These are phyloP conservation scores for Brenthis hecate DNA, from an alignment of 2,888 invertebrate species.

Conservation along the genomic window DNA sequence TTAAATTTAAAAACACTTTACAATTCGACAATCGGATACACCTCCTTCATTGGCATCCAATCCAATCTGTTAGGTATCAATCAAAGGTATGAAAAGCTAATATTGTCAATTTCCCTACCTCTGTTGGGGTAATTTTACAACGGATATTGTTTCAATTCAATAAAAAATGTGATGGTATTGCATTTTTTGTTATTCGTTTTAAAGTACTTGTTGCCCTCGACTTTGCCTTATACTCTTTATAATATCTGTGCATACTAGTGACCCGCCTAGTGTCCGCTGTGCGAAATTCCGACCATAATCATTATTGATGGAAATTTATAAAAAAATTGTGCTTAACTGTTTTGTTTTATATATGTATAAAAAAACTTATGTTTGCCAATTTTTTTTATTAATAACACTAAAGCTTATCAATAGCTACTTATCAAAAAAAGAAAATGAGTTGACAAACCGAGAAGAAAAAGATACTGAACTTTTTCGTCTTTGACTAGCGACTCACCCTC, in stretches of 20 bases:
- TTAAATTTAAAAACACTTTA: conserved; percentile 6
- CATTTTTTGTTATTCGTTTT: conserved; percentile 23
- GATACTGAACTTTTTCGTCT: no score
- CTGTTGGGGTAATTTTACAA: conserved; percentile 45
- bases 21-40: conserved; percentile 13
- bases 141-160: conserved; percentile 45
- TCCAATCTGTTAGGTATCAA: conserved; percentile 32
- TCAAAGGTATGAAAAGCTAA: conserved; percentile 48
- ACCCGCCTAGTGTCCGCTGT: no score
- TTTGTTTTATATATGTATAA: no score
- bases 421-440: no score
- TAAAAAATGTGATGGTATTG: conserved; percentile 42
- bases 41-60: conserved; percentile 18
- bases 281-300: no score
- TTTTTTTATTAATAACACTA: no score
- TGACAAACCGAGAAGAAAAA: no score
- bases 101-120: conserved; percentile 57
- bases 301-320: no score
- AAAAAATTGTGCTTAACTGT: no score
- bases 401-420: no score
- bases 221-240: not conserved
- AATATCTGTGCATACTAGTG: not conserved
- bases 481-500: no score
- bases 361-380: no score
- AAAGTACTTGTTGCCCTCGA: not conserved